phyloP scores from a whole-genome alignment of 2,797 vertebrate species.

The Semaprochilodus insignis region DNA sequence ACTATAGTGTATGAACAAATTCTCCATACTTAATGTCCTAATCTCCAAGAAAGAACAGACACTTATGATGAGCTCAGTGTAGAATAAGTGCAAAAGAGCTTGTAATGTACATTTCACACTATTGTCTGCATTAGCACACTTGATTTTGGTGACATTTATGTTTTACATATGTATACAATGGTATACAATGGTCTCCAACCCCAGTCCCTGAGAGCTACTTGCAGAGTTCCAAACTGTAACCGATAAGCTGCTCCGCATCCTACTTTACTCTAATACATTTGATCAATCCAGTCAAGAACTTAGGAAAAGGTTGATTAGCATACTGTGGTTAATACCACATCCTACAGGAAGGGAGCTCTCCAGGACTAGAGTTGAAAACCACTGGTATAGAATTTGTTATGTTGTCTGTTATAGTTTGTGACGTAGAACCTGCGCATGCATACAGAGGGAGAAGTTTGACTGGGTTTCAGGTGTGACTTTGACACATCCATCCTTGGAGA shows the following conservation, averaged over 20 bases:
- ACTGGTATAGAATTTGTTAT: conserved; percentile 45
- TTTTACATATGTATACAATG: not conserved
- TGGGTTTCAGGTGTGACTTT: conserved; percentile 35
- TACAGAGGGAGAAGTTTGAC: conserved; percentile 23
- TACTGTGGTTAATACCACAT: too few species aligned
- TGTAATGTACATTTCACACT: conserved; percentile 31
- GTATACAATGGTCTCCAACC: conserved; percentile 6
- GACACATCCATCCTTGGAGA: conserved; percentile 42
- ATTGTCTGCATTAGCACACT: conserved; percentile 8
- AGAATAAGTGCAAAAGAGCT: conserved; percentile 6
- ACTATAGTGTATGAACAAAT: not conserved
- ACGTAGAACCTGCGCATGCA: not conserved
- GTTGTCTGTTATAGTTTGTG: conserved; percentile 1
- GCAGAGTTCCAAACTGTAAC: too few species aligned
- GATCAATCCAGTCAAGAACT: too few species aligned
- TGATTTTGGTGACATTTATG: conserved; percentile 7
- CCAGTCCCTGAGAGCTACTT: too few species aligned
- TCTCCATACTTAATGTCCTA: not conserved
- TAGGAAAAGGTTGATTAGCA: too few species aligned
- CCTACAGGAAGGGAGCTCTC: too few species aligned
- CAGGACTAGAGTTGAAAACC: too few species aligned
- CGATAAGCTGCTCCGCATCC: too few species aligned
- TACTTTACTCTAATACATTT: too few species aligned
- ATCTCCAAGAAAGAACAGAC: not conserved
- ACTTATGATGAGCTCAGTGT: not conserved